phyloP scores from a whole-genome alignment of 2,797 vertebrate species.

The Mallotus villosus region DNA sequence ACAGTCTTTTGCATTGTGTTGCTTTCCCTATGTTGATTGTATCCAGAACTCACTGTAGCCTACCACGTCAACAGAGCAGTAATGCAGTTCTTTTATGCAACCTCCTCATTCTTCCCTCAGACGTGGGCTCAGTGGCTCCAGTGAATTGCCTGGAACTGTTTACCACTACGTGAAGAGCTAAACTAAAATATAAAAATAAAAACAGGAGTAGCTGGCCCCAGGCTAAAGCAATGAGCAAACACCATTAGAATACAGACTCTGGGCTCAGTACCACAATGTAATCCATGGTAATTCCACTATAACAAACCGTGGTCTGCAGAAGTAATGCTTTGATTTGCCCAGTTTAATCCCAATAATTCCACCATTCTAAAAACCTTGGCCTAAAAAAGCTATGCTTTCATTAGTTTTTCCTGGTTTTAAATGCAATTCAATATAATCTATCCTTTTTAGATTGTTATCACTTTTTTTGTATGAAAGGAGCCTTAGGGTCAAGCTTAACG shows the following conservation, averaged over 20 bases:
- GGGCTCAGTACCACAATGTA: conserved; percentile 38
- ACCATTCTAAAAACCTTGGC: neutral
- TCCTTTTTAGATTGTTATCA: conserved; percentile 17
- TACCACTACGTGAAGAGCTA: conserved; percentile 37
- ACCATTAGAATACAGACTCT: conserved; percentile 43
- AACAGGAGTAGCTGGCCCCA: conserved; percentile 27
- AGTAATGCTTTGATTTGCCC: neutral
- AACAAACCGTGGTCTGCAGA: conserved; percentile 23
- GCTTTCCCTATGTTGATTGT: neutral
- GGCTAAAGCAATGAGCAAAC: conserved; percentile 38
- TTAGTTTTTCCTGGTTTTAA: conserved; percentile 17
- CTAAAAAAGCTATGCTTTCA: conserved; percentile 15
- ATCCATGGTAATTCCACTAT: conserved; percentile 35
- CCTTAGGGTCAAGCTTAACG: conserved; percentile 34
- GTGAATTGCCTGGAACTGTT: conserved; percentile 24
- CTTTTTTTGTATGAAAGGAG: conserved; percentile 21
- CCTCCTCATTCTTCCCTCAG: neutral
- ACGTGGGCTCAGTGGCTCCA: neutral
- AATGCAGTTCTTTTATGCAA: neutral
- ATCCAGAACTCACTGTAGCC: neutral
- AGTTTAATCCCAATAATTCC: too few species aligned
- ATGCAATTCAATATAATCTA: neutral
- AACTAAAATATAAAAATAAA: conserved; percentile 46
- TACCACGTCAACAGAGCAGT: neutral
- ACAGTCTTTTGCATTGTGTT: too few species aligned